Evolutionary conservation across 2,888 invertebrate genomes (phyloP).

Genomic region (Mimas tiliae): DNA sequence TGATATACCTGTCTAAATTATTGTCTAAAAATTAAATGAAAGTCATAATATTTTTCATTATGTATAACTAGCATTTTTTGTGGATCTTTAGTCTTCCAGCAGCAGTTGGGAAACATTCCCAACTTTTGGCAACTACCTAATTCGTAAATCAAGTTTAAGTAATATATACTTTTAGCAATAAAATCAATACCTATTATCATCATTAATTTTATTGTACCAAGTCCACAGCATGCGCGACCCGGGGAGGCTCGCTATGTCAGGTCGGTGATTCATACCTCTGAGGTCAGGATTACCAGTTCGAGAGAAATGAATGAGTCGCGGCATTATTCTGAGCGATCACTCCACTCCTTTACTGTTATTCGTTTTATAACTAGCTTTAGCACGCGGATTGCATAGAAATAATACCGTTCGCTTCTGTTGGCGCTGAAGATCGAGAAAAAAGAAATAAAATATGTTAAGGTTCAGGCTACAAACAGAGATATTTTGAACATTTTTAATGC

Average conservation of each 20-base stretch:
- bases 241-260: slow-evolving; percentile 52
- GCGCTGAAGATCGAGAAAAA: too few species aligned
- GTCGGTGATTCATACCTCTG: slow-evolving; percentile 70
- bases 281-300: slow-evolving; percentile 73
- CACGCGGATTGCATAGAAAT: slow-evolving; percentile 12
- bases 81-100: too few species aligned
- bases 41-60: background rate
- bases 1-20: background rate
- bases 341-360: slow-evolving; percentile 38
- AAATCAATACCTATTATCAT: too few species aligned
- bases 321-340: slow-evolving; percentile 51
- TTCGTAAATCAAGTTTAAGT: too few species aligned
- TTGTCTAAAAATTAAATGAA: background rate
- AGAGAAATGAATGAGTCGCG: slow-evolving; percentile 53
- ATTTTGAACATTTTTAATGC: background rate
- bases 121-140: too few species aligned
- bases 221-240: slow-evolving; percentile 39
- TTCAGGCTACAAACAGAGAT: too few species aligned
- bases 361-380: slow-evolving; percentile 32
- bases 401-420: background rate
- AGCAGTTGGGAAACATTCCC: too few species aligned
- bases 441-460: background rate
- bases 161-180: too few species aligned
- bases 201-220: slow-evolving; percentile 31
- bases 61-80: background rate